Base-by-base conservation (phyloP, 2,113 vertebrate genomes). In the Ammospiza nelsoni region DNA sequence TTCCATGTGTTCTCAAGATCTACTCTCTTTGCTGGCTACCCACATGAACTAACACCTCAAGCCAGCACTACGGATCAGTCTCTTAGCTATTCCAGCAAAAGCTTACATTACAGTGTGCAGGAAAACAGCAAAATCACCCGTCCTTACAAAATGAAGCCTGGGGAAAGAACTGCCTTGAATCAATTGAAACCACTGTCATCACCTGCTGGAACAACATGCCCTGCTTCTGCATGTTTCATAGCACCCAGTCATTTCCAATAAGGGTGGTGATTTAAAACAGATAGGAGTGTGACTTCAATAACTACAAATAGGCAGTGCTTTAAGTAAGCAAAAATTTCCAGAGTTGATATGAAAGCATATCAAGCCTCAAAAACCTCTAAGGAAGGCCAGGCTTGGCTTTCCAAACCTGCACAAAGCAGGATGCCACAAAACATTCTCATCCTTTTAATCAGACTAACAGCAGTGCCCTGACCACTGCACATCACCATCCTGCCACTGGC, bases 251-350 rank as follows among this genome's bases (percentile, higher is more conserved):
- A 57, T 37, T 67, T 57, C 33, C 73, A 83, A 9, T 55, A 59
- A 49, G 0, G 5, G 39, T 55, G 11, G 24, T 41, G 49, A 89
- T 44, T 78, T 74, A 72, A 81, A 92, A 71, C 66, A 72, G 41
- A 57, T 41, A 61, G 0, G 0, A 87, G 25, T 3, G 0, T 25
- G 35, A 80, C 37, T 61, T 46, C 76, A 57, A 7, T 66, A 79
- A 80, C 25, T 27, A 81, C 13, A 87, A 89, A 77, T 0, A 84
- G 41, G 28, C 46, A 43, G 18, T 0, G 0, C 35, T 74, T 63
- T 10, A 78, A 80, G 37, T 9, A 57, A 79, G 49, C 49, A 82
- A 76, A 79, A 52, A 41, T 24, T 41, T 33, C 54, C 23, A 61
- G 41, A 79, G 29, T 19, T 72, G 58, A 78, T 37, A 4, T 12